phyloP scores from a whole-genome alignment of 2,797 vertebrate genomes.

The Myiothlypis chrysogaster region DNA sequence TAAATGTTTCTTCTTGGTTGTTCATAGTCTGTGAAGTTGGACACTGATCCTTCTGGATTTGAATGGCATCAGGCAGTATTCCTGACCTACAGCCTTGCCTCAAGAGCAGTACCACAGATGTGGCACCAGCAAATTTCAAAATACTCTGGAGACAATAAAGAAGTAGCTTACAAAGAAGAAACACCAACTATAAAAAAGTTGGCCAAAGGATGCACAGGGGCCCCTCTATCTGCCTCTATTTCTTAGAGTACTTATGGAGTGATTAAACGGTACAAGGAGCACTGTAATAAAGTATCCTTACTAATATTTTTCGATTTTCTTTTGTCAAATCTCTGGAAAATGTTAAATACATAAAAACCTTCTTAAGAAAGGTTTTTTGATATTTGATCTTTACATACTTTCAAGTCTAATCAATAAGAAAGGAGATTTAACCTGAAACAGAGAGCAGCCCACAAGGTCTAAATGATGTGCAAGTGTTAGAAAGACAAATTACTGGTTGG shows the following conservation, averaged over 20 bases:
- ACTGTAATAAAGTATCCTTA: not conserved
- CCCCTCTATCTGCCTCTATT: not conserved
- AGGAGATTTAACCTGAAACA: not conserved
- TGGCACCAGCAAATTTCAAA: not conserved
- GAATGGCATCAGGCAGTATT: fast-evolving
- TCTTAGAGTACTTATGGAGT: not conserved
- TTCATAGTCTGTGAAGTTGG: not conserved
- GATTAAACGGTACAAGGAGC: not conserved
- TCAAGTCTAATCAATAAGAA: not conserved
- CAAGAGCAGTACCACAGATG: not conserved
- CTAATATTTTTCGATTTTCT: not conserved
- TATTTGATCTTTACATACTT: not conserved
- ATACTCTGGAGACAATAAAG: not conserved
- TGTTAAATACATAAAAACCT: not conserved
- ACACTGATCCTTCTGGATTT: not conserved
- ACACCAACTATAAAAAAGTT: not conserved
- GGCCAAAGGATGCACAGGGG: not conserved
- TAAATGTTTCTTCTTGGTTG: not conserved
- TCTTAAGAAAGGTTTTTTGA: not conserved
- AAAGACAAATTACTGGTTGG: not conserved
- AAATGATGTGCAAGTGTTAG: not conserved
- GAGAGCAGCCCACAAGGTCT: not conserved
- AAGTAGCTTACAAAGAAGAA: not conserved
- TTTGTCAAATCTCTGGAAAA: not conserved
- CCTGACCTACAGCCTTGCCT: not conserved